phyloP scores from a whole-genome alignment of 2,113 vertebrate species.

The Dunckerocampus dactyliophorus region DNA sequence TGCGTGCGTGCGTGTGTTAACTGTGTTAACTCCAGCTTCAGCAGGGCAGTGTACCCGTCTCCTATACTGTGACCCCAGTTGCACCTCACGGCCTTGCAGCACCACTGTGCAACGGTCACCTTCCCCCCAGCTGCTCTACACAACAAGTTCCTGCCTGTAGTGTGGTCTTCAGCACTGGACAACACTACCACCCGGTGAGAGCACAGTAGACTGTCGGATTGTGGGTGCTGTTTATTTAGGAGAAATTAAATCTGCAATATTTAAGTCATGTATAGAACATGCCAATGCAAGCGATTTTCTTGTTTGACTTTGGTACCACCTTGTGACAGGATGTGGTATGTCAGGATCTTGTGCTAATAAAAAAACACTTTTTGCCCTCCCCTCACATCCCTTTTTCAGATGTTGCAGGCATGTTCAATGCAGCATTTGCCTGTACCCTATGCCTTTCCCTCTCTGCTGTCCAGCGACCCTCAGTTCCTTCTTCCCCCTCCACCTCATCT shows the following conservation, averaged over 20 bases:
- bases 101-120: slow-evolving; percentile 90
- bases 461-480: slow-evolving; percentile 92
- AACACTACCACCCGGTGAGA: slow-evolving; percentile 95
- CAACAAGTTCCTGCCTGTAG: slow-evolving; percentile 93
- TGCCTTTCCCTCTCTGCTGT: slow-evolving; percentile 92
- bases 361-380: slow-evolving; percentile 22
- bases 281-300: neutral
- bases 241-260: slow-evolving; percentile 1
- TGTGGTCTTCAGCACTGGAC: slow-evolving; percentile 91
- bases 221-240: slow-evolving; percentile 12
- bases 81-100: slow-evolving; percentile 89
- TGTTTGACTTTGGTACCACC: slow-evolving; percentile 50
- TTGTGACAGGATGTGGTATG: slow-evolving; percentile 40
- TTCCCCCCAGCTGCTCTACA: slow-evolving; percentile 88
- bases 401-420: slow-evolving; percentile 94
- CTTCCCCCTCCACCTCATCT: slow-evolving; percentile 87
- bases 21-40: slow-evolving; percentile 75
- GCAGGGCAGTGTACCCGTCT: slow-evolving; percentile 89
- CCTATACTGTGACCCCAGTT: slow-evolving; percentile 90
- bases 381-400: slow-evolving; percentile 69
- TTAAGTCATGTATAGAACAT: neutral
- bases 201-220: slow-evolving; percentile 64
- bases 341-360: neutral
- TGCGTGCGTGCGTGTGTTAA: slow-evolving; percentile 1
- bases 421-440: slow-evolving; percentile 95